These are phyloP conservation scores for Eurosta solidaginis DNA, from an alignment of 1,140 invertebrate species.

Conservation along the genomic window DNA sequence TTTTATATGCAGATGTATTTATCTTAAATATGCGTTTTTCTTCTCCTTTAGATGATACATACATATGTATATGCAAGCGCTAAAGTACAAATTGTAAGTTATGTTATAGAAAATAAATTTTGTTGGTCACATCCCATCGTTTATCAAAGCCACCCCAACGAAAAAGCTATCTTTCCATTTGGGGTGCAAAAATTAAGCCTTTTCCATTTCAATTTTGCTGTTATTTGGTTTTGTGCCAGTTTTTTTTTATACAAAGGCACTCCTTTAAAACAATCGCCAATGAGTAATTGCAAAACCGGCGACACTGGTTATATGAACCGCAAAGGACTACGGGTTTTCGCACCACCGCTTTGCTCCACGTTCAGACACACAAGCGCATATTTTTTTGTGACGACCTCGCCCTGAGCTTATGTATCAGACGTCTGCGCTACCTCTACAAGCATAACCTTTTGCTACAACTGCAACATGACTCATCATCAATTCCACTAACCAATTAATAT, in stretches of 20 bases:
- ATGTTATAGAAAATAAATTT: too few relatives aligned
- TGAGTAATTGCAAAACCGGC: neutral
- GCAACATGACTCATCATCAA: neutral
- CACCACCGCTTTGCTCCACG: neutral
- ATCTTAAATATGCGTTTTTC: too few relatives aligned
- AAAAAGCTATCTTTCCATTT: neutral
- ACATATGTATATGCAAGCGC: too few relatives aligned
- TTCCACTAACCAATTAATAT: neutral
- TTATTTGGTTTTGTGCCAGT: neutral
- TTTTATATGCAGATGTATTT: too few relatives aligned
- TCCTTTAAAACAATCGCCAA: neutral
- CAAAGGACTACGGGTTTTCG: neutral
- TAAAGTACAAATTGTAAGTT: too few relatives aligned
- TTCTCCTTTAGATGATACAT: too few relatives aligned
- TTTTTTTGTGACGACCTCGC: slow-evolving; percentile 16
- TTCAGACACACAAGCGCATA: neutral
- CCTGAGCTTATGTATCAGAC: neutral
- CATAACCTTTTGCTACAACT: neutral
- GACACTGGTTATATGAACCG: neutral
- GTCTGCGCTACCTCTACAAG: neutral
- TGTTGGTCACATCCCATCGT: too few relatives aligned
- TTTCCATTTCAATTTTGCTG: neutral
- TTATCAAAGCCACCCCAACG: neutral
- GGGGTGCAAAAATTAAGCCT: neutral
- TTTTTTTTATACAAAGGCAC: neutral